Conservation (phyloP, 2,888 invertebrate species). For the Morpho helenor region DNA sequence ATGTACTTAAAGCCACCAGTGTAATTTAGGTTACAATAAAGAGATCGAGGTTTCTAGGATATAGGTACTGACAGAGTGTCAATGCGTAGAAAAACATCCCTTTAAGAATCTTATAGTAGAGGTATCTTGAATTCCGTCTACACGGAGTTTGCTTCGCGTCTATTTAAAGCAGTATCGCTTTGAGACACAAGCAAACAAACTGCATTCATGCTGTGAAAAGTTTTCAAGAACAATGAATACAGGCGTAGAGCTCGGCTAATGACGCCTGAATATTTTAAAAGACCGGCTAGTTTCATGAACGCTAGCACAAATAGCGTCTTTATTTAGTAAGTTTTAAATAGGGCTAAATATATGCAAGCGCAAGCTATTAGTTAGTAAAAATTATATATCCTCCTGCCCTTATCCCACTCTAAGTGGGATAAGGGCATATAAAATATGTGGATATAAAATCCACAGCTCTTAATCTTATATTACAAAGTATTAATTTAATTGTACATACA, state of each 20-base stretch:
- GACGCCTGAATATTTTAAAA: conserved; percentile 56
- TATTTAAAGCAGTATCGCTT: conserved; percentile 24
- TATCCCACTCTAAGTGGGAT: too few relatives aligned
- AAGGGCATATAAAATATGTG: too few relatives aligned
- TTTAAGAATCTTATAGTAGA: too few relatives aligned
- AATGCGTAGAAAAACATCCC: too few relatives aligned
- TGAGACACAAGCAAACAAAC: conserved; percentile 25
- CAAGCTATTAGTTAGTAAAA: too few relatives aligned
- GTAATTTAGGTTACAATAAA: too few relatives aligned
- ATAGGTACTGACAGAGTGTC: too few relatives aligned
- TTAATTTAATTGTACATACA: too few relatives aligned
- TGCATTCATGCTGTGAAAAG: conserved; percentile 18
- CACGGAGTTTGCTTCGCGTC: not conserved
- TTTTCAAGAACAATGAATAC: conserved; percentile 25
- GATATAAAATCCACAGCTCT: too few relatives aligned
- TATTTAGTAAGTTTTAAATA: conserved; percentile 1
- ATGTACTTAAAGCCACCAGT: too few relatives aligned
- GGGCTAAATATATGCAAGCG: not conserved
- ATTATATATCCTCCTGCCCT: not conserved
- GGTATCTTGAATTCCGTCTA: conserved; percentile 5
- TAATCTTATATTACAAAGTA: too few relatives aligned
- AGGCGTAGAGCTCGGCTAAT: conserved; percentile 44
- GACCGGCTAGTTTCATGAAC: conserved; percentile 10
- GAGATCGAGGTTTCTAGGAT: too few relatives aligned
- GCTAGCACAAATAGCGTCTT: conserved; percentile 15